phyloP scores from a whole-genome alignment of 2,113 vertebrate species.

The Xiphorhynchus elegans region DNA sequence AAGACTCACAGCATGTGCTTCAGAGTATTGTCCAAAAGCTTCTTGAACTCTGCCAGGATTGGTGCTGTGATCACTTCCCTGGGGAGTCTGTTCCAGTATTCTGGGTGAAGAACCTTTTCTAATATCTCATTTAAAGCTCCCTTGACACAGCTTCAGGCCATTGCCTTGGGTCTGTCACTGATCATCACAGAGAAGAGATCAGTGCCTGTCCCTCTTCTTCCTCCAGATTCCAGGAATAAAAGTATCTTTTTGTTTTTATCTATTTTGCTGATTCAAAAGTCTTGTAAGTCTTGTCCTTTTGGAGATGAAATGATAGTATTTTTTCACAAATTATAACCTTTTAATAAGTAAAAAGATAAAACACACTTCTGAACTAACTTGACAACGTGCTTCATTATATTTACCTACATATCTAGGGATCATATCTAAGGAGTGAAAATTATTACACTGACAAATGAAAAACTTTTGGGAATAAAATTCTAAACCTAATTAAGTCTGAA shows the following conservation, averaged over 20 bases:
- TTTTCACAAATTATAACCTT: not conserved
- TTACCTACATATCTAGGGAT: not conserved
- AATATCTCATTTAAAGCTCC: not conserved
- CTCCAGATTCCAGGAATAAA: not conserved
- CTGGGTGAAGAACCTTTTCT: not conserved
- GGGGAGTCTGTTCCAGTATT: not conserved
- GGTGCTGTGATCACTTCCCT: not conserved
- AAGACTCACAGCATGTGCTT: not conserved
- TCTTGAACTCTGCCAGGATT: not conserved
- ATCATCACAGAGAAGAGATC: not conserved
- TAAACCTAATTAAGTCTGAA: conserved; percentile 1
- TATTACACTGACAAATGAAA: not conserved
- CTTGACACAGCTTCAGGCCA: not conserved
- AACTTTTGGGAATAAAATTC: not conserved
- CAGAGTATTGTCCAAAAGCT: not conserved
- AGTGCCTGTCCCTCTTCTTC: not conserved
- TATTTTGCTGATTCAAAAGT: not conserved
- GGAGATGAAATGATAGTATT: not conserved
- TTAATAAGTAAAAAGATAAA: not conserved
- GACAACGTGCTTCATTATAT: not conserved
- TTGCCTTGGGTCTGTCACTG: not conserved
- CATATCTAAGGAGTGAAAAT: not conserved
- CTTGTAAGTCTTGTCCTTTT: not conserved
- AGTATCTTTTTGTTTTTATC: not conserved
- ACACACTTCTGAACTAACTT: not conserved